phyloP scores from a whole-genome alignment of 2,797 vertebrate species.

The Toxotes lorentzi region DNA sequence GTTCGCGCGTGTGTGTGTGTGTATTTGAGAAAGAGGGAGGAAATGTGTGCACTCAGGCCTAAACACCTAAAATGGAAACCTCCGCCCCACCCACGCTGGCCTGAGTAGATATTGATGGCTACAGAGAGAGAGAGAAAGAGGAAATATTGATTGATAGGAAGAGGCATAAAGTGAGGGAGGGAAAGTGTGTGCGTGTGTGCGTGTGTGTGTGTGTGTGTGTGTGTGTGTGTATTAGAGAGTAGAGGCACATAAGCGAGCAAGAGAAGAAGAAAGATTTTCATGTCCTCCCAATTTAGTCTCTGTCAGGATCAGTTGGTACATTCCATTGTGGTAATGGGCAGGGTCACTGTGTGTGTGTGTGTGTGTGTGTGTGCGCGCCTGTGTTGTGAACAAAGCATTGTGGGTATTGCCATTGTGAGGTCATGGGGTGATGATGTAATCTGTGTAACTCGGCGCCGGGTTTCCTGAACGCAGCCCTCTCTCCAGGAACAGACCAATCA shows the following conservation, averaged over 20 bases:
- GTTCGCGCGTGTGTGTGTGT: conserved; percentile 27
- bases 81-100: conserved; percentile 47
- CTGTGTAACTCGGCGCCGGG: conserved; percentile 72
- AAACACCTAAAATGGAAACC: conserved; percentile 70
- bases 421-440: conserved; percentile 82
- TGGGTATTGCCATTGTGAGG: conserved; percentile 75
- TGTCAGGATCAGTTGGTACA: conserved; percentile 60
- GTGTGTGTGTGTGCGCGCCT: conserved; percentile 25
- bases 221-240: conserved; percentile 11
- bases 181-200: not conserved
- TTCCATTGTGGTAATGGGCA: conserved; percentile 51
- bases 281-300: conserved; percentile 34
- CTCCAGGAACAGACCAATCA: conserved; percentile 62
- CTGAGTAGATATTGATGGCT: conserved; percentile 69
- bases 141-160: conserved; percentile 66
- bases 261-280: conserved; percentile 2
- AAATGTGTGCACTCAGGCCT: conserved; percentile 29
- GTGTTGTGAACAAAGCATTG: conserved; percentile 69
- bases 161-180: conserved; percentile 40
- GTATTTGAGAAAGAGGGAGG: conserved; percentile 17
- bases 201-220: not conserved
- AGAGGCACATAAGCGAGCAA: conserved; percentile 24
- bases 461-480: conserved; percentile 73
- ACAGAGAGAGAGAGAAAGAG: conserved; percentile 40
- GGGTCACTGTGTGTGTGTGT: conserved; percentile 32